Base-by-base conservation (phyloP, 2,797 vertebrate genomes). In the Percopsis omiscomaycus region DNA sequence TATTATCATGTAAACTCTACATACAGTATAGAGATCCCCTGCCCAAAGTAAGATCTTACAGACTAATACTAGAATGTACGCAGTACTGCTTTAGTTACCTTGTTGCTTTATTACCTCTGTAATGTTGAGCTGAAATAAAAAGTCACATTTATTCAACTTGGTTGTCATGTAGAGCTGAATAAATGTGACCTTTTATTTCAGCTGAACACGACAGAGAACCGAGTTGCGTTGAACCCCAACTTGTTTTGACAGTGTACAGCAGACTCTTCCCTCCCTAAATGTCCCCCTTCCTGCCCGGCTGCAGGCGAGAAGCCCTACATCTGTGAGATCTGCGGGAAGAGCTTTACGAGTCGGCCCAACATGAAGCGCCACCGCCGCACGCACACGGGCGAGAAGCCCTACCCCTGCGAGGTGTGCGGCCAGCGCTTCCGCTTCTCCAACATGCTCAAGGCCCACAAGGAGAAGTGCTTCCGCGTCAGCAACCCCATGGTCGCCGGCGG, bases 281-380 rank as follows among this genome's bases (percentile, higher is more conserved):
- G 1, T 16, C 2, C 8, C 54, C 4, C 27, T 3, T 2, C 32
- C n/a, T 12, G 29, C 42, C 46, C 3, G 5, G 61, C 50, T 69
- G 0, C 81, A 98, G 97, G 96, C 11, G 97, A 98, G 89, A 98
- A 98, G 85, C 97, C 97, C 5, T 98, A 96, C 80, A 98, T 98
- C 89, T 98, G 97, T 2, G 96, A 98, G 91, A 96, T 98, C 91
- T 98, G 96, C 0, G 97, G 97, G 54, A 98, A 98, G 89, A 98
- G 96, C 87, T 98, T 98, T 93, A 98, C 97, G 57, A 98, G 97
- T 82, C 93, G 96, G 22, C 97, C 97, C 79, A 98, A 98, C 92
- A 98, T 98, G 97, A 98, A 98, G 86, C 93, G 97, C 13, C 97
- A 98, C 81, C 94, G 96, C 55, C 94, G 96, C 80, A 98, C 96